Conservation (phyloP, 1,140 invertebrate genomes). For the Lordiphosa mommai region DNA sequence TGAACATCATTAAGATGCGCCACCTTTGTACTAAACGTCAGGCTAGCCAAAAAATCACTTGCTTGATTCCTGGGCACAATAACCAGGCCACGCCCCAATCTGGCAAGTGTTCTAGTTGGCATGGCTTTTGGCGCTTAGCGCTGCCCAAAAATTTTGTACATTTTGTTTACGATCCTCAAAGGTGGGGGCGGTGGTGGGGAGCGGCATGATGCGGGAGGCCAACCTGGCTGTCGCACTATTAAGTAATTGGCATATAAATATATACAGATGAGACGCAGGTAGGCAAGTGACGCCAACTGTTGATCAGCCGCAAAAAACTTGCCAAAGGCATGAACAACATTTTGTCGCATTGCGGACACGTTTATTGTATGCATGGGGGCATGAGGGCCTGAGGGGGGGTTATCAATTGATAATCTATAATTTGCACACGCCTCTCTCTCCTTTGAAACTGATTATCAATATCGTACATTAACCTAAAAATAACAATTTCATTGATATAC, state of each 20-base stretch:
- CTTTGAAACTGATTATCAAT: slow-evolving; percentile 5
- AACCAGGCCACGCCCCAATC: slow-evolving; percentile 27
- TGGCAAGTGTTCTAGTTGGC: slow-evolving; percentile 38
- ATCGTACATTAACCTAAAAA: slow-evolving; percentile 50
- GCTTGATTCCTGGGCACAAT: slow-evolving; percentile 67
- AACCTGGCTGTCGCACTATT: slow-evolving; percentile 57
- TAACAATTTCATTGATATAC: slow-evolving; percentile 20
- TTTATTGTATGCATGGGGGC: no score
- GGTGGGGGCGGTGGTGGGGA: no score
- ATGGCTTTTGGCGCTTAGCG: slow-evolving; percentile 14
- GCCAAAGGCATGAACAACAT: no score
- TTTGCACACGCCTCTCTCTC: slow-evolving; percentile 23
- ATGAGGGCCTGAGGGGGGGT: background rate
- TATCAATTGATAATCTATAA: slow-evolving; percentile 6
- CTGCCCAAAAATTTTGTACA: slow-evolving; percentile 10
- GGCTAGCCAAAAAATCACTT: slow-evolving; percentile 55
- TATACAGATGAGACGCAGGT: slow-evolving; percentile 36
- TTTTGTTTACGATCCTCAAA: slow-evolving; percentile 35
- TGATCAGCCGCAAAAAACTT: slow-evolving; percentile 17
- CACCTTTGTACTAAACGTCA: slow-evolving; percentile 22
- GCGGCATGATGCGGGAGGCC: no score
- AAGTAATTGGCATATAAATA: slow-evolving; percentile 62
- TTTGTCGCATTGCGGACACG: no score
- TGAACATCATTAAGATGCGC: slow-evolving; percentile 29
- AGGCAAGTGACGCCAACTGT: slow-evolving; percentile 33